Evolutionary conservation across 92 coral and sea anemone genomes (phyloP).

Genomic region (Micromussa lordhowensis): DNA sequence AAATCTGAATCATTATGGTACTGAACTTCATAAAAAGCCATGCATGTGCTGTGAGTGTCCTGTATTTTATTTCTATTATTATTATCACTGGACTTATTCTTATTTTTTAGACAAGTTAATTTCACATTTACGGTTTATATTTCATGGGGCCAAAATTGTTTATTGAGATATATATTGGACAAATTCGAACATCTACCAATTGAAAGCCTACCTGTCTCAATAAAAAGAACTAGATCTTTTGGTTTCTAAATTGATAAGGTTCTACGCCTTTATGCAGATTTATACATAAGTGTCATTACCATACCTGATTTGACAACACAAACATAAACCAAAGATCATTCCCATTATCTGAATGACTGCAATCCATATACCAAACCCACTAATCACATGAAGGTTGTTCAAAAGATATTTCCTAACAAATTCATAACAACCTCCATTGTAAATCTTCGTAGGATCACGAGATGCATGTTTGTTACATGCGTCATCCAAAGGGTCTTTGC

Average conservation of each 20-base stretch:
- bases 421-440: conserved; percentile 86
- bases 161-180: too few relatives aligned
- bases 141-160: too few relatives aligned
- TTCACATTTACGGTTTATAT: too few relatives aligned
- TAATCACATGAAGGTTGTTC: conserved; percentile 89
- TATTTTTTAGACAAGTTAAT: too few relatives aligned
- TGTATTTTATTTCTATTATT: too few relatives aligned
- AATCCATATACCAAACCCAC: conserved; percentile 95
- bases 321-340: conserved; percentile 86
- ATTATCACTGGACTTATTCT: too few relatives aligned
- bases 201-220: background rate
- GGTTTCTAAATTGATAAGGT: background rate
- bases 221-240: background rate
- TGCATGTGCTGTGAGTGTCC: too few relatives aligned
- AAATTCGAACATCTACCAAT: too few relatives aligned
- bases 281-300: conserved; percentile 47
- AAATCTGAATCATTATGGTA: too few relatives aligned
- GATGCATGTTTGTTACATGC: conserved; percentile 63
- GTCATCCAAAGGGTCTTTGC: conserved; percentile 78
- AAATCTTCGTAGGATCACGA: conserved; percentile 72
- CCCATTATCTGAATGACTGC: conserved; percentile 95
- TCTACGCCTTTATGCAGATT: background rate
- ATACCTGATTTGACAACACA: conserved; percentile 86
- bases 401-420: conserved; percentile 89
- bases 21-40: too few relatives aligned